These are phyloP conservation scores for Rhagologus leucostigma DNA, from an alignment of 2,113 vertebrate species.

Conservation along the genomic window DNA sequence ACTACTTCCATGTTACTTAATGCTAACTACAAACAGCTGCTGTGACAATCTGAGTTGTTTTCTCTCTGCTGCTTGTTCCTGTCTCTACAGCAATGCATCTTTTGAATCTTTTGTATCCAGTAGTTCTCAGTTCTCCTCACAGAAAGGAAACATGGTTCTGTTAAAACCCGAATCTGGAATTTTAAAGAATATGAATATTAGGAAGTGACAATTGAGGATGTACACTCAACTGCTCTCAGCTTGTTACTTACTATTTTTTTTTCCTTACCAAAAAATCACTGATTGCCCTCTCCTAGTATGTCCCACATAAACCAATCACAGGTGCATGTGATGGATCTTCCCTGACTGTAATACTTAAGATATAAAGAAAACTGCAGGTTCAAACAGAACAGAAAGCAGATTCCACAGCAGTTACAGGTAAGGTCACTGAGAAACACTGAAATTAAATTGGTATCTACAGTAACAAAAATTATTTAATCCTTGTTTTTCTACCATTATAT, in stretches of 20 bases:
- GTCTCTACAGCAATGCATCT: background rate
- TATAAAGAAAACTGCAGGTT: background rate
- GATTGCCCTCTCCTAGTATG: background rate
- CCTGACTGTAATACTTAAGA: background rate
- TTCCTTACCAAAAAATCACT: background rate
- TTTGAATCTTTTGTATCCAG: background rate
- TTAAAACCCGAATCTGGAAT: background rate
- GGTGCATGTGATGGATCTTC: background rate
- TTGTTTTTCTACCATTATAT: background rate
- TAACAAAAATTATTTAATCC: background rate
- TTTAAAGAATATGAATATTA: background rate
- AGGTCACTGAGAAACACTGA: background rate
- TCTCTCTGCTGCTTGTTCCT: background rate
- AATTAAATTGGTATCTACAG: background rate
- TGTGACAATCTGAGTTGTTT: background rate
- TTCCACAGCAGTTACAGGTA: background rate
- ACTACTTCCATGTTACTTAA: background rate
- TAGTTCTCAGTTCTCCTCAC: background rate
- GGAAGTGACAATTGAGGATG: background rate
- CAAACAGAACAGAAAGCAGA: background rate
- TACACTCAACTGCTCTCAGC: background rate
- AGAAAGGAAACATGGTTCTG: background rate
- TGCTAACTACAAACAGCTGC: background rate
- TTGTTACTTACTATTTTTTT: background rate
- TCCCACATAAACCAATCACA: background rate